phyloP scores from a whole-genome alignment of 2,797 vertebrate genomes.

The Molossus alvarezi region DNA sequence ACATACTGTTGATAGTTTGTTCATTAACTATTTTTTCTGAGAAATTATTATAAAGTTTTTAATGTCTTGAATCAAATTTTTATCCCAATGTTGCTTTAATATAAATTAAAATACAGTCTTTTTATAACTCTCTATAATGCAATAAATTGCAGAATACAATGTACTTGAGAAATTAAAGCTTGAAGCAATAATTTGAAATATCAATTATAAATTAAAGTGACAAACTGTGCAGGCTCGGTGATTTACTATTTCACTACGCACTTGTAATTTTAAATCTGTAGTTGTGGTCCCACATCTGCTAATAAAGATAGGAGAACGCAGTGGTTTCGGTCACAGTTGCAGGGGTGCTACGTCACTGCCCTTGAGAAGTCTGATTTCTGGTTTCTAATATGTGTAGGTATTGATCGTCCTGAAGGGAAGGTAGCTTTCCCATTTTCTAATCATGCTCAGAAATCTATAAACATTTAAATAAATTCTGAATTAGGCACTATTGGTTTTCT shows the following conservation, averaged over 20 bases:
- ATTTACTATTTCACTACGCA: background rate
- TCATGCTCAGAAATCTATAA: conserved; percentile 84
- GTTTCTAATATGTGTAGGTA: conserved; percentile 70
- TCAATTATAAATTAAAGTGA: conserved; percentile 51
- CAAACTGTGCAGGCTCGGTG: background rate
- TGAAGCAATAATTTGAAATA: conserved; percentile 48
- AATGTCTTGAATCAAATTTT: conserved; percentile 1
- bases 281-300: background rate
- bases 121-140: background rate
- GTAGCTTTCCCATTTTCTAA: conserved; percentile 78
- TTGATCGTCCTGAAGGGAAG: conserved; percentile 70
- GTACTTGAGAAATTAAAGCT: background rate
- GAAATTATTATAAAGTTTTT: background rate
- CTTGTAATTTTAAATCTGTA: conserved; percentile 32
- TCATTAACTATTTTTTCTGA: conserved; percentile 34
- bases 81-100: background rate
- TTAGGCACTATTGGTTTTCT: conserved; percentile 75
- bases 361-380: conserved; percentile 67
- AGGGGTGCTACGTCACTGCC: conserved; percentile 51
- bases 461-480: conserved; percentile 81
- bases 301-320: conserved; percentile 71
- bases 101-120: conserved; percentile 5
- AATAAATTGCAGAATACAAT: background rate
- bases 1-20: conserved; percentile 63
- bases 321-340: conserved; percentile 21